Evolutionary conservation across 2,113 vertebrate genomes (phyloP).

Genomic region (Peromyscus maniculatus): DNA sequence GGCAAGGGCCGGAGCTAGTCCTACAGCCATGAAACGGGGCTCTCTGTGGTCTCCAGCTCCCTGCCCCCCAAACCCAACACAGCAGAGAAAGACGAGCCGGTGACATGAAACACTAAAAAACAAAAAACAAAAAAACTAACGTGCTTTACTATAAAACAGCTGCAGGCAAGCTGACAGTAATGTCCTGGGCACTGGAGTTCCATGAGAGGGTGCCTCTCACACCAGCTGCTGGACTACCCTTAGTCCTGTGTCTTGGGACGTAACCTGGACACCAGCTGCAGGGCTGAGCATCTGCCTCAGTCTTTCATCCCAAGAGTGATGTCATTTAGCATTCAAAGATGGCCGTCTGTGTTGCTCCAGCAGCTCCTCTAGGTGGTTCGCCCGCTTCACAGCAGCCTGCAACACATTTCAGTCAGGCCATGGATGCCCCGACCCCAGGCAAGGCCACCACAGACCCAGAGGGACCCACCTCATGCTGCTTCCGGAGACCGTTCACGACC

Average conservation of each 20-base stretch:
- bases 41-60: not conserved
- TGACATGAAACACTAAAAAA: conserved; percentile 23
- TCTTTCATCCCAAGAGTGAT: accelerated
- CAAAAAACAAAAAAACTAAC: not conserved
- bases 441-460: conserved; percentile 56
- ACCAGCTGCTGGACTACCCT: not conserved
- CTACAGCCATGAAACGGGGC: too few relatives aligned
- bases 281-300: not conserved
- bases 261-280: not conserved
- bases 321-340: conserved; percentile 87
- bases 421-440: conserved; percentile 79
- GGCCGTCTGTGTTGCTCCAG: conserved; percentile 93
- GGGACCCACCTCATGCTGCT: conserved; percentile 92
- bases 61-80: not conserved
- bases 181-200: accelerated
- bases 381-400: conserved; percentile 93
- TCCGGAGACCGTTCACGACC: conserved; percentile 91
- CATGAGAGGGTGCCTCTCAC: not conserved
- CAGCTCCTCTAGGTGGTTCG: conserved; percentile 93
- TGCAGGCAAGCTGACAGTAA: not conserved
- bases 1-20: not conserved
- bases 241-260: not conserved
- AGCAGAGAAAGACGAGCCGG: not conserved
- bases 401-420: not conserved
- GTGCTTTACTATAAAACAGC: conserved; percentile 80